Evolutionary conservation across 2,888 invertebrate genomes (phyloP), one percentile per base, ranked within the genome.

Genomic region (Eudemis profundana): DNA sequence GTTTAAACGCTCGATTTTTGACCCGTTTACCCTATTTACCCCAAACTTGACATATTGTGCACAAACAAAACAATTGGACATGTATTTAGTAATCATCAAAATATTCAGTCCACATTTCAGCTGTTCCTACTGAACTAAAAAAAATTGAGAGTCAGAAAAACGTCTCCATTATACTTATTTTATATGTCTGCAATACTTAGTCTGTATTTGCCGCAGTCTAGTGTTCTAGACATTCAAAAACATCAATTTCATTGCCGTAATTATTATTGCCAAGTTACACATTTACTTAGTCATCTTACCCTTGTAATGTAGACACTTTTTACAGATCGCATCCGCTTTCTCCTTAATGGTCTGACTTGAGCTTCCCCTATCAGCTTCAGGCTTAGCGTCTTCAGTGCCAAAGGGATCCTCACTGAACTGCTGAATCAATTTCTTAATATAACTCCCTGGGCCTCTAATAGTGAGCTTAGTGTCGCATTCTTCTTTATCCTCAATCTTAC

Each of bases 261-360:
- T 51, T 64, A 61, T 71, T 70, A 73, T 73, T 74, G 72, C 70
- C 70, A 27, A 40, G 33, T 60, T 71, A 74, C 70, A 71, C 70
- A 60, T 70, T 65, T 84, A 88, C 76, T 90, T 89, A 0, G 81
- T 74, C 38, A 86, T 77, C 69, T 89, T 90, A 1, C 90, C 92
- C 75, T 91, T 93, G 60, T 91, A 92, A 78, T 92, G 92, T 60
- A 93, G 79, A 68, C 93, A 93, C 76, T 92, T 93, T 75, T 92
- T 93, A 73, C 93, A 93, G 69, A 93, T 89, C 0, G 92, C 92
- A 61, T 92, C 92, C 10, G 93, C 92, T 69, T 78, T 89, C 44
- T 90, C 86, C 63, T 86, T 90, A 8, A 92, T 87, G 3, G 85
- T 78, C 66, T 84, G 85, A 2, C 86, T 82, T 10, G 87, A 78